These are phyloP conservation scores for Ormyrus pomaceus DNA, from an alignment of 2,888 invertebrate genomes.

Conservation along the genomic window DNA sequence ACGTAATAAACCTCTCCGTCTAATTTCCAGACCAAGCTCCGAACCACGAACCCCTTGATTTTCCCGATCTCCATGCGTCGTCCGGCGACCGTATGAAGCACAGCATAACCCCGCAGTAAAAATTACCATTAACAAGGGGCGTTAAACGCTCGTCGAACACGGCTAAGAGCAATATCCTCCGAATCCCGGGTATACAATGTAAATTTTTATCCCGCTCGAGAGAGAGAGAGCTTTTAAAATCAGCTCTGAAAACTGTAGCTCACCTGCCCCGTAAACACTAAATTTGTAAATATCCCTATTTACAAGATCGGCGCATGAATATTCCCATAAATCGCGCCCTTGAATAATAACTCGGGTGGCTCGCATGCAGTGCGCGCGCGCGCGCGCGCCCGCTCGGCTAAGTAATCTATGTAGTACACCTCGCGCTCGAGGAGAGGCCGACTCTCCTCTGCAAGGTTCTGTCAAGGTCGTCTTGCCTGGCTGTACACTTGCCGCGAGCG, in stretches of 20 bases:
- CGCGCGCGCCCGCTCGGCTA: background rate
- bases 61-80: too few species aligned
- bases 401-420: constrained; percentile 58
- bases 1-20: too few species aligned
- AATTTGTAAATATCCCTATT: constrained; percentile 52
- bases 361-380: background rate
- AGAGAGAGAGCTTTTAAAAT: background rate
- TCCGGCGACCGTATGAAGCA: too few species aligned
- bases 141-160: too few species aligned
- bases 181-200: too few species aligned
- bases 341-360: constrained; percentile 49
- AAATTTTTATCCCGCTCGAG: too few species aligned
- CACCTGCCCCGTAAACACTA: constrained; percentile 35
- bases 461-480: constrained; percentile 56
- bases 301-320: constrained; percentile 48
- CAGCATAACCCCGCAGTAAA: too few species aligned
- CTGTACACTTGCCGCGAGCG: constrained; percentile 15
- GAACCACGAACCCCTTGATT: too few species aligned
- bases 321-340: constrained; percentile 57
- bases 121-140: background rate
- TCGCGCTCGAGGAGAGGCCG: constrained; percentile 43
- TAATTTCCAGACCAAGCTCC: too few species aligned
- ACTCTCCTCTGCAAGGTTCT: constrained; percentile 54
- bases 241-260: constrained; percentile 32
- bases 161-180: too few species aligned